Base-by-base conservation (phyloP, 2,888 invertebrate species). In the Ligdia adustata region DNA sequence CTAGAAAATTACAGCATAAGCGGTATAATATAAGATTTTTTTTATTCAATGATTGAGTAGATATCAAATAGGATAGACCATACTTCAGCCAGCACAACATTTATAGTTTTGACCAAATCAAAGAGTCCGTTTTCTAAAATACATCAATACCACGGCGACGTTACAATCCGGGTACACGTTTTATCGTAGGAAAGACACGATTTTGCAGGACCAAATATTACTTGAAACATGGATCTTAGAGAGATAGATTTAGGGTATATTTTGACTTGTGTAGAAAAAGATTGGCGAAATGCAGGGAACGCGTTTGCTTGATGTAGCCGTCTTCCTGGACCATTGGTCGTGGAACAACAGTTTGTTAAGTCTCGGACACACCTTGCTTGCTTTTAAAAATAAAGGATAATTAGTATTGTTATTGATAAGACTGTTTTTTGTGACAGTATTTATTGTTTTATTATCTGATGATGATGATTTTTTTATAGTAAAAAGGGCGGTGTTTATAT, bases 241-340 rank as follows among this genome's bases (percentile, higher is more conserved):
- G 0, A 0, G 1, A 6, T 16, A 6, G 7, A 6, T 14, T 11
- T 32, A 42, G 11, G 9, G 37, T 37, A 5, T 16, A 38, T 7
- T 14, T 37, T 42, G 2, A 16, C 6, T 28, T 27, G 52, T 15
- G 3, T 2, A 4, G 37, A 34, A 6, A 20, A 9, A 34, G 31
- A 39, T 46, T 37, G 13, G 31, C 34, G 37, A 52, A 52, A 51
- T 20, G 41, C 31, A n/a, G 9, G 39, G 31, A 43, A 28, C 12
- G 46, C 46, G 48, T 51, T 52, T 48, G 60, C 67, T 72, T 72
- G 72, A 71, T 78, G 71, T 75, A 75, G 60, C 71, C 65, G 72
- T 73, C 77, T 78, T 76, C 68, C 75, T 74, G 73, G 71, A 72
- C 69, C 66, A 68, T 75, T 68, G 64, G 60, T 69, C 57, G 64